Evolutionary conservation across 2,888 invertebrate genomes (phyloP).

Genomic region (Caenorhabditis zanzibari): DNA sequence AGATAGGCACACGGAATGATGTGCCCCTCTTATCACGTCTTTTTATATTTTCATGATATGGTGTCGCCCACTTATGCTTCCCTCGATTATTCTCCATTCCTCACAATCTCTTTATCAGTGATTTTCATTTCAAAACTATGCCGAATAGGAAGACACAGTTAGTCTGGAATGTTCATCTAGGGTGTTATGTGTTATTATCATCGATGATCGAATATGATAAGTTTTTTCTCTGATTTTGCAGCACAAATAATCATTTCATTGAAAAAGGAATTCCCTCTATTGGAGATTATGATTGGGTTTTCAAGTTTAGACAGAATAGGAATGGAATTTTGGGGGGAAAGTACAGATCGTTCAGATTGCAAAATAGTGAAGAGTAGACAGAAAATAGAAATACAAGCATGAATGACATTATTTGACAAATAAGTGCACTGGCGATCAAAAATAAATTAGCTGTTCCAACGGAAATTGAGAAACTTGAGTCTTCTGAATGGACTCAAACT

Average conservation of each 20-base stretch:
- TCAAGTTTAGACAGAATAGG: neutral
- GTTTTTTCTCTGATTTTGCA: neutral
- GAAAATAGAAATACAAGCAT: too few relatives aligned
- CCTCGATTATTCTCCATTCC: constrained; percentile 8
- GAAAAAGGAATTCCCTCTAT: constrained; percentile 22
- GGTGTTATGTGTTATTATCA: constrained; percentile 27
- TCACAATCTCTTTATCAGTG: constrained; percentile 43
- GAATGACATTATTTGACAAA: too few relatives aligned
- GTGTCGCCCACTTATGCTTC: constrained; percentile 35
- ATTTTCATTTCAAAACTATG: constrained; percentile 1
- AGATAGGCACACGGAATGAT: constrained; percentile 10
- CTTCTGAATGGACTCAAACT: constrained; percentile 51
- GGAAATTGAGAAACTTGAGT: constrained; percentile 46
- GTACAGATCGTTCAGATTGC: neutral
- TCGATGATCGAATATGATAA: constrained; percentile 29
- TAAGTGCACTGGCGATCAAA: too few relatives aligned
- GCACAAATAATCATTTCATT: constrained; percentile 29
- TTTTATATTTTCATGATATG: constrained; percentile 41
- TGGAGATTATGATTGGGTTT: neutral
- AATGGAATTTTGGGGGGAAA: neutral
- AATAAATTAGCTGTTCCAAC: constrained; percentile 15
- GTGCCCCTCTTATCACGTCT: constrained; percentile 39
- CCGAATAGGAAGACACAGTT: constrained; percentile 2
- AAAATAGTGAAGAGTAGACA: too few relatives aligned
- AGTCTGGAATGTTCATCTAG: constrained; percentile 51